Percentiles rank a stretch among this genome's conserved stretches.
Evolutionary conservation across 1,140 invertebrate species (phyloP).

Genomic region (Onthophagus taurus): DNA sequence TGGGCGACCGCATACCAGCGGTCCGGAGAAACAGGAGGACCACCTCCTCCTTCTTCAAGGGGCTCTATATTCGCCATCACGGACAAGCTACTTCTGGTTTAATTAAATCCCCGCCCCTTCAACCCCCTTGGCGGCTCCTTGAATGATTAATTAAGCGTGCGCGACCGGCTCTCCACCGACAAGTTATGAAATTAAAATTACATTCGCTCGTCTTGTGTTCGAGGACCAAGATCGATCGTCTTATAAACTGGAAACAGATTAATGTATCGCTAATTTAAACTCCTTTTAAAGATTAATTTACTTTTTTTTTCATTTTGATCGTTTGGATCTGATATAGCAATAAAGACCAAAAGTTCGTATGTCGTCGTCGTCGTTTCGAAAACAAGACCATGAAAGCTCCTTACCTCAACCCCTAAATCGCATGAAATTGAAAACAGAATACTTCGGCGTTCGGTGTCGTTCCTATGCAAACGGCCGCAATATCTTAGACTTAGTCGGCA

Average conservation of each 20-base stretch:
- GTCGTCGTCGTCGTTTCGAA: too few species aligned
- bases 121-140: too few species aligned
- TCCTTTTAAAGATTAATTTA: too few species aligned
- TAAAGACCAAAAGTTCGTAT: too few species aligned
- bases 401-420: slow-evolving; percentile 8
- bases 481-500: slow-evolving; percentile 18
- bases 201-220: too few species aligned
- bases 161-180: slow-evolving; percentile 13
- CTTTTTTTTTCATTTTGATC: too few species aligned
- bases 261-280: too few species aligned
- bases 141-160: slow-evolving; percentile 28
- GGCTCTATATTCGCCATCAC: slow-evolving; percentile 27
- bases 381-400: too few species aligned
- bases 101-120: slow-evolving; percentile 28
- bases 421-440: slow-evolving; percentile 16
- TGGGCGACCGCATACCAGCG: slow-evolving; percentile 10
- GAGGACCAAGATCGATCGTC: too few species aligned
- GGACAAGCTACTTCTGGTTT: slow-evolving; percentile 30
- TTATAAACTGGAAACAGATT: too few species aligned
- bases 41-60: slow-evolving; percentile 4
- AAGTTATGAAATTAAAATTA: slow-evolving; percentile 31
- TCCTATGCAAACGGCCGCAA: slow-evolving; percentile 19
- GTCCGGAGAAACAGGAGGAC: too few species aligned
- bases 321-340: too few species aligned
- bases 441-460: slow-evolving; percentile 10